Conservation (phyloP, 2,888 invertebrate species). For the Lypha dubia region DNA sequence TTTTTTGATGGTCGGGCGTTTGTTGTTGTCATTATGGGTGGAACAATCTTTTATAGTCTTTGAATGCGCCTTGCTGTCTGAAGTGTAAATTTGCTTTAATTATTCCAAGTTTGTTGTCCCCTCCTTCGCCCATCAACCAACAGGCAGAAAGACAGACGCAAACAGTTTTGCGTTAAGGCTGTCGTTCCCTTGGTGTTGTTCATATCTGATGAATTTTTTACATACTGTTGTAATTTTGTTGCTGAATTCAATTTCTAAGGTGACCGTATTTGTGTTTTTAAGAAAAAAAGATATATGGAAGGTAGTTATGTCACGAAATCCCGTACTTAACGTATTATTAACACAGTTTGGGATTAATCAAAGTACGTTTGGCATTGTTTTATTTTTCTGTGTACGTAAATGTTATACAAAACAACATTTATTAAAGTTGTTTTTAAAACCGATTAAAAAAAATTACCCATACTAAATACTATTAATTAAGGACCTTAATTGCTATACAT, state of each 20-base stretch:
- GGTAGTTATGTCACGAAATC: too few relatives aligned
- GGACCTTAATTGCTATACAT: too few relatives aligned
- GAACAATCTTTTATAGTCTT: constrained; percentile 44
- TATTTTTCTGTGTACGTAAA: too few relatives aligned
- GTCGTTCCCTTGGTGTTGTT: constrained; percentile 44
- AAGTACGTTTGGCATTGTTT: too few relatives aligned
- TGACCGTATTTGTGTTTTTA: constrained; percentile 27
- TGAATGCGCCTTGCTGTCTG: constrained; percentile 76
- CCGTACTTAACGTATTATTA: too few relatives aligned
- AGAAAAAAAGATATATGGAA: too few relatives aligned
- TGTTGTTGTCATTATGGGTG: constrained; percentile 32
- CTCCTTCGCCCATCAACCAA: not conserved
- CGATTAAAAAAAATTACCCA: too few relatives aligned
- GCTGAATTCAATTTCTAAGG: constrained; percentile 19
- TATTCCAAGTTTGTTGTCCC: constrained; percentile 75
- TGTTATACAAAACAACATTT: too few relatives aligned
- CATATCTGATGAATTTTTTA: constrained; percentile 61
- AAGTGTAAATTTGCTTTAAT: constrained; percentile 82
- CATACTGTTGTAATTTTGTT: constrained; percentile 39
- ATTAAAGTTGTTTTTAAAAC: too few relatives aligned
- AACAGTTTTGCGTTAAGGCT: constrained; percentile 41
- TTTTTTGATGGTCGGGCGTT: constrained; percentile 13
- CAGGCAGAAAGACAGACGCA: too few relatives aligned
- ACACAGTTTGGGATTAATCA: too few relatives aligned
- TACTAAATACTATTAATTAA: too few relatives aligned